Conservation (phyloP, 2,888 invertebrate genomes). For the Nycteola revayana region DNA sequence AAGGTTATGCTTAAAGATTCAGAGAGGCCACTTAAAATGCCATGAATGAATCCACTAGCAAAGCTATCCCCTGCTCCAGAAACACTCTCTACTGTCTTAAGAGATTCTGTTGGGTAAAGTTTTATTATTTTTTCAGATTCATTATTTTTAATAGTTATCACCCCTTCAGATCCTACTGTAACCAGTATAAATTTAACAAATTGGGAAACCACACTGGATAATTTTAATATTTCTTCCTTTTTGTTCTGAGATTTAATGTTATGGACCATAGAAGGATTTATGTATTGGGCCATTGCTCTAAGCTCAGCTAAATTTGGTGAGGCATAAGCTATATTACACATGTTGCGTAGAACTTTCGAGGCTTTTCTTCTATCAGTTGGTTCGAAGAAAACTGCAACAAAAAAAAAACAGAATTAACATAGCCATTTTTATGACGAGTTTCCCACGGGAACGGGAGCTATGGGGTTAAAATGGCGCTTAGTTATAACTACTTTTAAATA, state of each 20-base stretch:
- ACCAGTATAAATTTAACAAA: constrained; percentile 82
- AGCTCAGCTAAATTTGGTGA: constrained; percentile 93
- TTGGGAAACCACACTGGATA: constrained; percentile 62
- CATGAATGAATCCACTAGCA: constrained; percentile 86
- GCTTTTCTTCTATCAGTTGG: constrained; percentile 93
- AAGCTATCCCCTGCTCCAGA: constrained; percentile 93
- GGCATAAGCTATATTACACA: constrained; percentile 80
- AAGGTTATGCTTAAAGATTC: constrained; percentile 83
- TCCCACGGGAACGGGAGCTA: too few relatives aligned
- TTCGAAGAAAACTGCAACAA: constrained; percentile 92
- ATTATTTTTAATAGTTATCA: constrained; percentile 65
- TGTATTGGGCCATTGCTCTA: constrained; percentile 82
- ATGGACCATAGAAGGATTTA: constrained; percentile 46
- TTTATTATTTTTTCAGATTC: constrained; percentile 25
- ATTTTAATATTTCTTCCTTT: constrained; percentile 45
- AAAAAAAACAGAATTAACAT: constrained; percentile 26
- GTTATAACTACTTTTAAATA: too few relatives aligned
- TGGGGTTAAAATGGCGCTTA: too few relatives aligned
- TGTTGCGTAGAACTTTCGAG: constrained; percentile 84
- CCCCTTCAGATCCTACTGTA: constrained; percentile 84
- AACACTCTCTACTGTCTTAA: constrained; percentile 83
- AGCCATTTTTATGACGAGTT: constrained; percentile 1
- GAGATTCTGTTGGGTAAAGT: constrained; percentile 60
- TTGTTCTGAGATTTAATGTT: constrained; percentile 31
- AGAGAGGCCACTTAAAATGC: constrained; percentile 76